These are phyloP conservation scores for Acanthaster planci DNA, from an alignment of 35 echinoderm and acorn worm genomes.

Conservation along the genomic window DNA sequence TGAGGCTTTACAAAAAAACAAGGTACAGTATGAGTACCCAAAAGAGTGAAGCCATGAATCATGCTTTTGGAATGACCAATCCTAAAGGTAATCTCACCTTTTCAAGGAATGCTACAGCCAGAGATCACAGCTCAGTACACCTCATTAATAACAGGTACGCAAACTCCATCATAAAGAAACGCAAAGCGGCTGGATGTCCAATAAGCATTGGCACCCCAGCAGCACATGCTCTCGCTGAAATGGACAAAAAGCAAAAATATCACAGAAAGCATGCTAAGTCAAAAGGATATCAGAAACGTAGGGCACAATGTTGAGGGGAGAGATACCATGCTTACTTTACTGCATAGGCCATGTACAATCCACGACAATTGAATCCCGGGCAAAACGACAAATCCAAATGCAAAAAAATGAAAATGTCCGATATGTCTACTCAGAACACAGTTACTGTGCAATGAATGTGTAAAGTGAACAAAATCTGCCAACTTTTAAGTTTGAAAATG, in stretches of 20 bases:
- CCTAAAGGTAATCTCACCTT: not conserved
- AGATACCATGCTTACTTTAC: not conserved
- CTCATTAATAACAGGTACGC: not conserved
- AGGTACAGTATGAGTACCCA: too few relatives aligned
- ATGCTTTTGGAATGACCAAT: too few relatives aligned
- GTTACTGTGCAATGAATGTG: too few relatives aligned
- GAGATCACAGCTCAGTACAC: not conserved
- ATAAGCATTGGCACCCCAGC: not conserved
- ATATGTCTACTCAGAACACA: too few relatives aligned
- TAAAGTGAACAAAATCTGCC: too few relatives aligned
- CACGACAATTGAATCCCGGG: not conserved
- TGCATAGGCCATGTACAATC: not conserved
- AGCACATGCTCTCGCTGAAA: not conserved
- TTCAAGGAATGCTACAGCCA: not conserved
- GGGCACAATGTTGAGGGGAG: not conserved
- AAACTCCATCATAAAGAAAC: not conserved
- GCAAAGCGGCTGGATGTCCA: not conserved
- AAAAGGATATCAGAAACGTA: not conserved
- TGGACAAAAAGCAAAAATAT: not conserved
- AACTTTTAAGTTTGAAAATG: too few relatives aligned
- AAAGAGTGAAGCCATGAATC: too few relatives aligned
- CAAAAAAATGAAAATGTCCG: not conserved
- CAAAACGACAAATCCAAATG: not conserved
- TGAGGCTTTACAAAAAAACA: too few relatives aligned
- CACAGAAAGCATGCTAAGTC: not conserved